Percentiles rank a stretch among this genome's conserved stretches.
phyloP scores from a whole-genome alignment of 2,888 invertebrate species.

The Synergus japonicus region DNA sequence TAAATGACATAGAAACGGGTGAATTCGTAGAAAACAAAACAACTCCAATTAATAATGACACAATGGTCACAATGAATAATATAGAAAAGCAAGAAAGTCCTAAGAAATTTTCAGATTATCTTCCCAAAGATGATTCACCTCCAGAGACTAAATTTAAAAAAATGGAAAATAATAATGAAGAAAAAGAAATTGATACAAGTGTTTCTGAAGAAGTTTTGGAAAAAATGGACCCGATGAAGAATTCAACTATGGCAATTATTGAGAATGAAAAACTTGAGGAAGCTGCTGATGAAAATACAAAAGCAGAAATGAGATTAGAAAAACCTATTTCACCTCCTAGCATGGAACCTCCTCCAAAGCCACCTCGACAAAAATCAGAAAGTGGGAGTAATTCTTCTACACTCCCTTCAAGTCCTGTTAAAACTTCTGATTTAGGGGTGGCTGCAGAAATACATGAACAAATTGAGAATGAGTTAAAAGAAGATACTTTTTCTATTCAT shows the following conservation, averaged over 20 bases:
- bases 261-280: slow-evolving; percentile 39
- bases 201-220: slow-evolving; percentile 30
- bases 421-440: slow-evolving; percentile 43
- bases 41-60: slow-evolving; percentile 45
- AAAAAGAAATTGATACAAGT: slow-evolving; percentile 35
- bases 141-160: background rate
- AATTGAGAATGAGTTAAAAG: slow-evolving; percentile 38
- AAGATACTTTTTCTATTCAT: slow-evolving; percentile 22
- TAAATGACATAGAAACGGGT: slow-evolving; percentile 39
- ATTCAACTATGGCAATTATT: slow-evolving; percentile 22
- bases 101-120: slow-evolving; percentile 45
- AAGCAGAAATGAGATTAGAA: slow-evolving; percentile 38
- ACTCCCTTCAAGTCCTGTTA: slow-evolving; percentile 46
- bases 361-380: slow-evolving; percentile 77
- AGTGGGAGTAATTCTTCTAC: slow-evolving; percentile 75
- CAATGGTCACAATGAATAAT: slow-evolving; percentile 46
- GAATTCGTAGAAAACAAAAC: slow-evolving; percentile 38
- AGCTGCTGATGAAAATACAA: slow-evolving; percentile 12
- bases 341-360: slow-evolving; percentile 76
- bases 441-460: slow-evolving; percentile 29
- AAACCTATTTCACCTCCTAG: slow-evolving; percentile 53
- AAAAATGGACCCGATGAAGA: slow-evolving; percentile 13
- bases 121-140: background rate
- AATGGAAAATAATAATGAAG: slow-evolving; percentile 39
- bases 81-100: slow-evolving; percentile 56